Evolutionary conservation across 2,113 vertebrate species (phyloP), one percentile per base, ranked within the genome.

Genomic region (Tyrannus savana): DNA sequence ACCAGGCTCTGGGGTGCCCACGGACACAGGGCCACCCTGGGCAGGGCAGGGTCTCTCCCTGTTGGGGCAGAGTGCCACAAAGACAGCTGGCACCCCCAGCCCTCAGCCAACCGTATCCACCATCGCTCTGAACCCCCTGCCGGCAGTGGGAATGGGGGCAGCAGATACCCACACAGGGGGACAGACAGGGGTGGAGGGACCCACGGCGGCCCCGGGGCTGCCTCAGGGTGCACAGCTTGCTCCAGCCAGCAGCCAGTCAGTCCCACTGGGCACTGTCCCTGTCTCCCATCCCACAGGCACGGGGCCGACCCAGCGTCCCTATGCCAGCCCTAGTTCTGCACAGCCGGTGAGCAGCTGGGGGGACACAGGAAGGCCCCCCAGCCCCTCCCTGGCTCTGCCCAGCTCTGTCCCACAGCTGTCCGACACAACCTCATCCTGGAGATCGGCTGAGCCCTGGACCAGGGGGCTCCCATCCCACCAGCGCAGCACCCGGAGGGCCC

Each of bases 401-500:
- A 92, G 86, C 67, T 81, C 89, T 64, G 42, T 30, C 27, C 10
- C 55, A 24, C 2, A 0, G 52, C 78, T 46, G 55, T 52, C 1
- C 22, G 28, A 37, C 5, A 2, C 47, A 39, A 37, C 23, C 33
- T 37, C 15, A 0, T 90, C 78, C 42, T 46, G 66, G 91, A 35
- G 30, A 8, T 42, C 47, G 66, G 78, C 74, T 4, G 72, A 94
- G 79, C 71, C 89, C 62, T 83, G 96, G 93, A 97, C 95, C 28
- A 73, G n/a, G 47, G 56, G 7, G 37, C 12, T 90, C 86, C 64
- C 14, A 0, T 55, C 37, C 52, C 93, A 86, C 46, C 95, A 96
- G 72, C 93, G 96, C 59, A 96, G 95, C 85, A 96, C 95, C 4
- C 85, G 95, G 21, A 84, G 82, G 15, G 96, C 90, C 5, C 87